Conservation (phyloP, 2,113 vertebrate species). For the Furnarius figulus region DNA sequence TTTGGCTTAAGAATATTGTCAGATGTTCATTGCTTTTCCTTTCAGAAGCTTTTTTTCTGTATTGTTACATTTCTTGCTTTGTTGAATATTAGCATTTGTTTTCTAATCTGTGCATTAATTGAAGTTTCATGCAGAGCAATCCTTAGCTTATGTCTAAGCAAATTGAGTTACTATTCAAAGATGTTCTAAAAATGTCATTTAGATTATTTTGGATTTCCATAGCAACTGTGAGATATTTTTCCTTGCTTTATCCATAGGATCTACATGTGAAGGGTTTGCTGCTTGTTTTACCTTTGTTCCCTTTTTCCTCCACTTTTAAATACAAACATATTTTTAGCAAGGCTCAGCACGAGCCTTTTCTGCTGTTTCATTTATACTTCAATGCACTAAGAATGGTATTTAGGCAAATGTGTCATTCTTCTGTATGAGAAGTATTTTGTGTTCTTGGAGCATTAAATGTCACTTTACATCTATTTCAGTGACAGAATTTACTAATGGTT, state of each 20-base stretch:
- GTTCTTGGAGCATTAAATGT: neutral
- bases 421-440: neutral
- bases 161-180: neutral
- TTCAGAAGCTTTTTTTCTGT: neutral
- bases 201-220: constrained; percentile 34
- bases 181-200: neutral
- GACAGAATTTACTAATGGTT: neutral
- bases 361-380: neutral
- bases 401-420: neutral
- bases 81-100: constrained; percentile 20
- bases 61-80: neutral
- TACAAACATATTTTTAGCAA: constrained; percentile 5
- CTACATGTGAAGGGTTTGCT: neutral
- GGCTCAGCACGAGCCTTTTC: neutral
- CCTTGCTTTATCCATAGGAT: neutral
- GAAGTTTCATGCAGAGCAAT: constrained; percentile 11
- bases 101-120: neutral
- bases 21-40: neutral
- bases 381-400: neutral
- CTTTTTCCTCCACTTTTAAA: neutral
- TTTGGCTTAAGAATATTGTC: neutral
- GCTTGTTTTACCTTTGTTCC: neutral
- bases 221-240: neutral
- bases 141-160: neutral
- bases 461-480: neutral